phyloP scores from a whole-genome alignment of 2,797 vertebrate species.

The Gadopsis marmoratus region DNA sequence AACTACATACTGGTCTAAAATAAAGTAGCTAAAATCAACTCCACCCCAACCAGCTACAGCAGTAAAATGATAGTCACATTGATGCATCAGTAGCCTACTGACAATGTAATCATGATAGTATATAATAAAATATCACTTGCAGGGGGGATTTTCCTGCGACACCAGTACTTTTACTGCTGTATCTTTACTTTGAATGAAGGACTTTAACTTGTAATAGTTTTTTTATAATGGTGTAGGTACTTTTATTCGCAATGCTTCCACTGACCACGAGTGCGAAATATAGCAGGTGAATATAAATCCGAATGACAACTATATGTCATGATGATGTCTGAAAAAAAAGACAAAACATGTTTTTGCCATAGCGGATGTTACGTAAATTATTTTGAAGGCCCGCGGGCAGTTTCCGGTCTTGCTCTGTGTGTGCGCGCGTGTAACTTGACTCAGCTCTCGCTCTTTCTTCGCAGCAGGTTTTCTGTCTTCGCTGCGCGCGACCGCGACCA shows the following conservation, averaged over 20 bases:
- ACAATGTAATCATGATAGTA: background rate
- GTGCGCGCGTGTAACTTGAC: slow-evolving; percentile 24
- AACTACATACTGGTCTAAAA: too few relatives aligned
- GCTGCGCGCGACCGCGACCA: slow-evolving; percentile 58
- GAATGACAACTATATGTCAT: background rate
- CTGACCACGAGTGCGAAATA: background rate
- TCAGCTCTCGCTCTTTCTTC: slow-evolving; percentile 36
- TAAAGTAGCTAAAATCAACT: background rate
- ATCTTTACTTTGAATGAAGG: background rate
- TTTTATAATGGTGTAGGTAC: background rate
- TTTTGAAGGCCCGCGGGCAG: background rate
- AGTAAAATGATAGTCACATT: background rate
- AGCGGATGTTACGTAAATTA: background rate
- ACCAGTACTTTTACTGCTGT: background rate
- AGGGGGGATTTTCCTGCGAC: background rate
- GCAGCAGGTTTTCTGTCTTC: slow-evolving; percentile 70
- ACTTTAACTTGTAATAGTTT: background rate
- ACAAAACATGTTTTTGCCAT: background rate
- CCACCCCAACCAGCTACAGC: background rate
- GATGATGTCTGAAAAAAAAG: background rate
- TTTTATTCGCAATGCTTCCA: background rate
- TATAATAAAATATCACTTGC: background rate
- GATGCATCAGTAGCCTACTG: background rate
- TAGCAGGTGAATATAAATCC: background rate
- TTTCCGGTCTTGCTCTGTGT: slow-evolving; percentile 41